Conservation (phyloP, 2,797 vertebrate genomes). For the Cryptoblepharus egeriae region DNA sequence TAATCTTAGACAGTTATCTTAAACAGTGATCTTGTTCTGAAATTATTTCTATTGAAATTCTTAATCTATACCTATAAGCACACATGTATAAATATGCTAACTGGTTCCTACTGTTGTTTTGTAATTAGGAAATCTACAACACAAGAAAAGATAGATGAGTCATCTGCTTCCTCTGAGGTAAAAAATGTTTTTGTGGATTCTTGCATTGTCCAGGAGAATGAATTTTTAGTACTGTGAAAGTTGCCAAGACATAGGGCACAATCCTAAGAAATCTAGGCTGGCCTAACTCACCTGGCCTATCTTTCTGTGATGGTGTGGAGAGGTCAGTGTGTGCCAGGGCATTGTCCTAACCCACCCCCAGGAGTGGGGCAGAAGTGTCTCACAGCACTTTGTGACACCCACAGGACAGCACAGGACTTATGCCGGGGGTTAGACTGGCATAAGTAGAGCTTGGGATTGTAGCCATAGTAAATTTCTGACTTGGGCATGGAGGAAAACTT, state of each 20-base stretch:
- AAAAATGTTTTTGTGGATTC: conserved; percentile 17
- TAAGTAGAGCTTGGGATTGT: too few relatives aligned
- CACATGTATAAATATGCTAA: background rate
- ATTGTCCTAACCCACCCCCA: too few relatives aligned
- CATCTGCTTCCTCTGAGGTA: conserved; percentile 70
- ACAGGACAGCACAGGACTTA: too few relatives aligned
- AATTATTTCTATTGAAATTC: background rate
- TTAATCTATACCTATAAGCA: background rate
- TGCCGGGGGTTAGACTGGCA: too few relatives aligned
- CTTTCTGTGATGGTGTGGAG: too few relatives aligned
- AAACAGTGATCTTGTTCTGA: background rate
- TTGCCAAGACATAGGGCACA: too few relatives aligned
- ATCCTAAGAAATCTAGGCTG: too few relatives aligned
- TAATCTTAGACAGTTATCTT: background rate
- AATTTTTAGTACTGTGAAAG: background rate
- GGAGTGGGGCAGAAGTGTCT: too few relatives aligned
- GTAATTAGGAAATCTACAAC: conserved; percentile 54
- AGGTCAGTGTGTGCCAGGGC: too few relatives aligned
- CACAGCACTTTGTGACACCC: too few relatives aligned
- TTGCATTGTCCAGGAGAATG: background rate
- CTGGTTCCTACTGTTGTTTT: conserved; percentile 19
- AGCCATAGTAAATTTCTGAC: background rate
- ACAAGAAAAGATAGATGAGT: conserved; percentile 52
- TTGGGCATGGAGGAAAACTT: too few relatives aligned
- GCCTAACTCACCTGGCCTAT: too few relatives aligned